Conservation (phyloP, 2,113 vertebrate genomes). For the Pituophis catenifer region DNA sequence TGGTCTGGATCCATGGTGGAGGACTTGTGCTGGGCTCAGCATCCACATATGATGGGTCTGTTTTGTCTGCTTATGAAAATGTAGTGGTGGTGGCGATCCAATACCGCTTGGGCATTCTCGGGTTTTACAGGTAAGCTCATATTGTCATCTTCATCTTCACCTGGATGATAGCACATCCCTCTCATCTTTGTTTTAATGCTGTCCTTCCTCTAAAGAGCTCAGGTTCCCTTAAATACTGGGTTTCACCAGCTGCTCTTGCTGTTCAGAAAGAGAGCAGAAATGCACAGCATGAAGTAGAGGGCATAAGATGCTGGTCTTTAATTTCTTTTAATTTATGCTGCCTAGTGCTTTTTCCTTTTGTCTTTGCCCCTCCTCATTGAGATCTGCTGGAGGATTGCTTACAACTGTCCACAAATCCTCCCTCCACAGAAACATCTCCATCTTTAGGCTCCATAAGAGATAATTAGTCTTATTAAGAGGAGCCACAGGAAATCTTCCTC, state of each 20-base stretch:
- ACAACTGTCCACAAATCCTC: no score
- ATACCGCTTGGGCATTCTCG: conserved; percentile 52
- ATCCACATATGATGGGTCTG: conserved; percentile 48
- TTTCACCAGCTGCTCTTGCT: not conserved
- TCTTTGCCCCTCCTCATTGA: no score
- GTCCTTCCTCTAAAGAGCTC: not conserved
- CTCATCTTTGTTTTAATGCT: not conserved
- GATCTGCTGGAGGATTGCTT: no score
- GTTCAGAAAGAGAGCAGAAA: not conserved
- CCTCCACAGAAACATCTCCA: no score
- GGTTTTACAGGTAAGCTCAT: conserved; percentile 54
- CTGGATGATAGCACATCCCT: not conserved
- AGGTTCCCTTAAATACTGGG: no score
- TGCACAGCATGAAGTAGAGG: not conserved
- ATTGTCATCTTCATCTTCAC: not conserved
- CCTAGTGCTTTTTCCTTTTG: no score
- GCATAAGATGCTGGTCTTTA: not conserved
- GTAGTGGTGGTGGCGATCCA: conserved; percentile 53
- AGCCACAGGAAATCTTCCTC: no score
- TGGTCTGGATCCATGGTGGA: conserved; percentile 60
- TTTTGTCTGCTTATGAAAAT: conserved; percentile 25
- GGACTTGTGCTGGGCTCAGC: conserved; percentile 20
- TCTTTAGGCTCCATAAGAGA: no score
- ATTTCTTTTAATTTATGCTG: not conserved
- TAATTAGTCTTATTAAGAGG: no score